Conservation (phyloP, 2,797 vertebrate genomes). For the Artibeus lituratus region DNA sequence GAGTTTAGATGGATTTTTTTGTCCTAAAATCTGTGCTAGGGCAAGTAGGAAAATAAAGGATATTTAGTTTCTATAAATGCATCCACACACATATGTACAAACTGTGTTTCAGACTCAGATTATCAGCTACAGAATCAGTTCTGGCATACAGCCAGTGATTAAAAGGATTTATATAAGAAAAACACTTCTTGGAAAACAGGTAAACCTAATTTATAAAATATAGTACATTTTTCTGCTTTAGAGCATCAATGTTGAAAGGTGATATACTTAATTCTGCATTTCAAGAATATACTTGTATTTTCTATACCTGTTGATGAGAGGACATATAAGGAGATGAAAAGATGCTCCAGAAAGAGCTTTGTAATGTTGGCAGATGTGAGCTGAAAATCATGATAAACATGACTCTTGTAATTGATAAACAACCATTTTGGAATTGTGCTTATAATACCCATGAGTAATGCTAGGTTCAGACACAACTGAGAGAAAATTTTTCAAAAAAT, state of each 20-base stretch:
- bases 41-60: neutral
- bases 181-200: neutral
- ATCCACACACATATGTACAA: neutral
- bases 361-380: neutral
- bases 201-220: neutral
- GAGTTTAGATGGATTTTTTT: neutral
- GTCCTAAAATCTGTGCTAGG: neutral
- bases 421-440: neutral
- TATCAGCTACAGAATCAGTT: neutral
- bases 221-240: neutral
- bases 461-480: neutral
- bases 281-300: neutral
- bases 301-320: neutral
- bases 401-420: neutral
- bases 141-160: neutral
- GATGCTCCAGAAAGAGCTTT: neutral
- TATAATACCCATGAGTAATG: neutral
- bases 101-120: neutral
- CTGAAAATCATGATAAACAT: neutral
- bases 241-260: neutral
- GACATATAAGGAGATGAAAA: neutral
- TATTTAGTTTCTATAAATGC: neutral
- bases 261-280: neutral
- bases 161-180: neutral
- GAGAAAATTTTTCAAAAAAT: neutral